Evolutionary conservation across 92 coral and sea anemone genomes (phyloP).

Genomic region (Palythoa caribaeorum): DNA sequence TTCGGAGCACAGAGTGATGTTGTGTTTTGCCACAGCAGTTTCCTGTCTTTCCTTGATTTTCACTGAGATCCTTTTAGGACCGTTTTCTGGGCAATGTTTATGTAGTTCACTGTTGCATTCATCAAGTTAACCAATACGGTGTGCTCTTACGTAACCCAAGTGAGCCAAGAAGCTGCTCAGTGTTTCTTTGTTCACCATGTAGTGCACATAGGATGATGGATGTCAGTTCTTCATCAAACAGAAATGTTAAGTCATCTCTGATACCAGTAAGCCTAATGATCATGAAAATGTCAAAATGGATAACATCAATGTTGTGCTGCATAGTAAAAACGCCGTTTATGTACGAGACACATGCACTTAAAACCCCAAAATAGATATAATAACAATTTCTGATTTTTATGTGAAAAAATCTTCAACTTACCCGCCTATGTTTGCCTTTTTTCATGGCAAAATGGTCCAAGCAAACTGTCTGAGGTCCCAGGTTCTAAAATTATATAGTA

Average conservation of each 20-base stretch:
- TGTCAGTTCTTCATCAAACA: not conserved
- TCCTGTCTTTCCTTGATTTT: not conserved
- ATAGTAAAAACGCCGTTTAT: not conserved
- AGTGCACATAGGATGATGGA: not conserved
- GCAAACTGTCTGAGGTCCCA: conserved; percentile 61
- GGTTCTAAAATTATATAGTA: conserved; percentile 10
- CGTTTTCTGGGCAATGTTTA: conserved; percentile 13
- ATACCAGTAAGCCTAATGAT: not conserved
- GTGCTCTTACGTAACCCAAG: not conserved
- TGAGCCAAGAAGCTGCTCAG: not conserved
- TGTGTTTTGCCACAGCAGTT: conserved; percentile 2
- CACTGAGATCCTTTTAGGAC: conserved; percentile 3
- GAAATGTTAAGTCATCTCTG: not conserved
- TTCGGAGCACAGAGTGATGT: not conserved
- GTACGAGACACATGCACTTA: not conserved
- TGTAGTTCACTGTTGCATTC: conserved; percentile 1
- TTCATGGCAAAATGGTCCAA: conserved; percentile 42
- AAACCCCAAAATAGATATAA: not conserved
- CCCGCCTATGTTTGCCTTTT: conserved; percentile 48
- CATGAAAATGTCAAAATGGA: not conserved
- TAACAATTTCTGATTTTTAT: not conserved
- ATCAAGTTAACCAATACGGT: not conserved
- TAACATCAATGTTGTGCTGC: not conserved
- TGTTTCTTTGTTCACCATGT: not conserved
- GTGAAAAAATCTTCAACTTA: not conserved